phyloP scores from a whole-genome alignment of 2,888 invertebrate genomes.

The Brenthis hecate region DNA sequence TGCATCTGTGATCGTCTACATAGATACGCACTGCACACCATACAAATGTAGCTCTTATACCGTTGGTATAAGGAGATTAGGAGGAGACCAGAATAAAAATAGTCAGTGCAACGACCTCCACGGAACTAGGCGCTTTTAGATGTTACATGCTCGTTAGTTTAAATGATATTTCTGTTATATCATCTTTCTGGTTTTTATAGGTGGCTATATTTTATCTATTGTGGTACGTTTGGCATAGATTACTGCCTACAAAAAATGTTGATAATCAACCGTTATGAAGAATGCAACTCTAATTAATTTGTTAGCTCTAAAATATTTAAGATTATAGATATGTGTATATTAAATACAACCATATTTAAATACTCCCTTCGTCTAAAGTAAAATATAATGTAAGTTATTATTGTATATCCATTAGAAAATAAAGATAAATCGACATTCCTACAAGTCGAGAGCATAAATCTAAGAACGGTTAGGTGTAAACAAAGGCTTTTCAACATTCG shows the following conservation, averaged over 20 bases:
- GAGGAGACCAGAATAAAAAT: constrained; percentile 51
- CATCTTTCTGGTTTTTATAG: constrained; percentile 17
- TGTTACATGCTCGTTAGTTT: constrained; percentile 65
- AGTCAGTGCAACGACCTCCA: constrained; percentile 72
- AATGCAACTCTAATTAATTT: not conserved
- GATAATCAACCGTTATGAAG: constrained; percentile 4
- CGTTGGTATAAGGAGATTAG: constrained; percentile 52
- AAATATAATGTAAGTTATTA: constrained; percentile 1
- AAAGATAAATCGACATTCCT: constrained; percentile 20
- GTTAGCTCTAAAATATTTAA: not conserved
- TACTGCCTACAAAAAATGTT: not conserved
- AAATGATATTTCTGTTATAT: constrained; percentile 51
- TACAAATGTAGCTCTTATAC: constrained; percentile 59
- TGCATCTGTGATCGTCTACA: constrained; percentile 78
- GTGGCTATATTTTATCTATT: constrained; percentile 8
- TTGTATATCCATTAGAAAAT: constrained; percentile 14
- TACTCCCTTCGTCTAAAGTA: not conserved
- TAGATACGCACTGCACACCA: constrained; percentile 58
- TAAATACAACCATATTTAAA: not conserved
- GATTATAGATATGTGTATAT: not conserved
- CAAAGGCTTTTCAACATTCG: constrained; percentile 27
- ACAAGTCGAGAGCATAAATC: constrained; percentile 30
- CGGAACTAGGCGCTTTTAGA: constrained; percentile 55
- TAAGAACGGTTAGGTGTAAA: constrained; percentile 28
- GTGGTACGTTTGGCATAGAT: not conserved